phyloP scores from a whole-genome alignment of 92 coral and sea anemone species.

The Porites divaricata region DNA sequence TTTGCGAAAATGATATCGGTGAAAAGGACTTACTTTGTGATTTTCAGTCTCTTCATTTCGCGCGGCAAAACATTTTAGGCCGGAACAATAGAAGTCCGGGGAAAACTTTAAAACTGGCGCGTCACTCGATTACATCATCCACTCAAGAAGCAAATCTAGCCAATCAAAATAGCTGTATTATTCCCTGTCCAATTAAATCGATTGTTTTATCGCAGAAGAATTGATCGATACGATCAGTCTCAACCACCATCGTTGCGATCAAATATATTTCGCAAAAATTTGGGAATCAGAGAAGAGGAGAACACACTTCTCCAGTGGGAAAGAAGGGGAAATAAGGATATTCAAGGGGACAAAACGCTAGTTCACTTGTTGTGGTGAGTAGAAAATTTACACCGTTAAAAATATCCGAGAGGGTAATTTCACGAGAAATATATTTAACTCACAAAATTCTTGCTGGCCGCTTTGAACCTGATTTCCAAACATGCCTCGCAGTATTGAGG shows the following conservation, averaged over 20 bases:
- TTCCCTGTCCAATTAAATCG: constrained; percentile 16
- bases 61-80: neutral
- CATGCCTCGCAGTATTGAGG: no score
- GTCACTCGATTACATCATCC: constrained; percentile 34
- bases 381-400: neutral
- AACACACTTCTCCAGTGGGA: neutral
- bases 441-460: neutral
- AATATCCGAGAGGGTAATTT: neutral
- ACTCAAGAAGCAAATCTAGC: neutral
- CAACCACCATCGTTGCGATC: neutral
- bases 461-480: constrained; percentile 9
- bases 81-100: neutral
- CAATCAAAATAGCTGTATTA: constrained; percentile 21
- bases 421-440: neutral
- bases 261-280: neutral
- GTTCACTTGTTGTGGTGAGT: constrained; percentile 20
- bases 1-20: neutral
- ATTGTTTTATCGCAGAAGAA: constrained; percentile 2
- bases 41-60: neutral
- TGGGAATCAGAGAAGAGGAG: neutral
- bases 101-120: constrained; percentile 39
- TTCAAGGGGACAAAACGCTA: neutral
- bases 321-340: neutral
- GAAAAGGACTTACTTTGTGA: no score
- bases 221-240: constrained; percentile 13